phyloP scores from a whole-genome alignment of 1,140 invertebrate genomes.

The Drosophila sproati region DNA sequence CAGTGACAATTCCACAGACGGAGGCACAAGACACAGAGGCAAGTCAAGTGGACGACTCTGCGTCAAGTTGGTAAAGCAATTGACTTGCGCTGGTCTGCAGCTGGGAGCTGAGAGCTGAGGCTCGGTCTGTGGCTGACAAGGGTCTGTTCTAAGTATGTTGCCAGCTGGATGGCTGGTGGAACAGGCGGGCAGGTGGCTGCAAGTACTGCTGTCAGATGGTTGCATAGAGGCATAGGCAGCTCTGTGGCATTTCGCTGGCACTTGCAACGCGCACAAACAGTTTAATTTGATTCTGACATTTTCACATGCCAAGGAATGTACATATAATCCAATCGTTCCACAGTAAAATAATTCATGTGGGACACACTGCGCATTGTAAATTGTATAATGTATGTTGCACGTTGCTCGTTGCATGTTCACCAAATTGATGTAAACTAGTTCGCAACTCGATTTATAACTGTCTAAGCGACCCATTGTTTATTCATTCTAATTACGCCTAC shows the following conservation, averaged over 20 bases:
- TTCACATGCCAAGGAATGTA: conserved; percentile 27
- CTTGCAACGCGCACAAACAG: conserved; percentile 6
- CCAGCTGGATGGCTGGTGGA: too few relatives aligned
- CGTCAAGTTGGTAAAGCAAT: conserved; percentile 69
- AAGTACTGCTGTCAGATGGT: conserved; percentile 1
- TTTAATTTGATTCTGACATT: conserved; percentile 44
- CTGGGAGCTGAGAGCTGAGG: neutral
- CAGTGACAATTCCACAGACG: neutral
- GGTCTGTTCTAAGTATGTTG: conserved; percentile 4
- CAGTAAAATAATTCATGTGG: conserved; percentile 46
- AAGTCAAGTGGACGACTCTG: conserved; percentile 30
- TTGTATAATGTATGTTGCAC: neutral
- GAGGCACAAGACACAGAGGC: neutral
- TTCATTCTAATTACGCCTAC: conserved; percentile 27
- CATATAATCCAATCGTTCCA: conserved; percentile 23
- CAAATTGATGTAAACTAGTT: conserved; percentile 28
- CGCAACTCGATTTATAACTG: conserved; percentile 6
- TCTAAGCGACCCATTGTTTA: conserved; percentile 21
- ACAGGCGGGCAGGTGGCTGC: neutral
- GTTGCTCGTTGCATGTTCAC: conserved; percentile 14
- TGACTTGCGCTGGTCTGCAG: conserved; percentile 18
- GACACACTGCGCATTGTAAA: conserved; percentile 20
- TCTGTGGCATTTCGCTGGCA: conserved; percentile 7
- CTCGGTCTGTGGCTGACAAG: conserved; percentile 8
- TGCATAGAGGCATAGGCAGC: neutral